Base-by-base conservation (phyloP, 2,797 vertebrate genomes). In the Jordanella pulchra region DNA sequence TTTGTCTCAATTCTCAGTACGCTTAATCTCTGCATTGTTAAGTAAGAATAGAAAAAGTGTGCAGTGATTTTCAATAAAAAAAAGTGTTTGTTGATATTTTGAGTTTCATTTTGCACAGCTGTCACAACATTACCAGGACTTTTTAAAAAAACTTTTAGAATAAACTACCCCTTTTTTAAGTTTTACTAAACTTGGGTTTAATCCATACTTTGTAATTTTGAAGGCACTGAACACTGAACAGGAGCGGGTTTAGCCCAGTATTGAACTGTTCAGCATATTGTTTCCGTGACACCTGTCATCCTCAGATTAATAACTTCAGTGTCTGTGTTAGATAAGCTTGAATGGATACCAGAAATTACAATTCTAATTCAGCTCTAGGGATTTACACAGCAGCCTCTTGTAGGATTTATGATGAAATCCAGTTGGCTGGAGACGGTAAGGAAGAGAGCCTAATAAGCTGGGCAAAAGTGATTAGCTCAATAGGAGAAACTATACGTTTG, bases 391-490 rank as follows among this genome's bases (percentile, higher is more conserved):
- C 83, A 81, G 85, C 79, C 86, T 80, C 80, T 83, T 75, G 17
- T 65, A 80, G 84, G 90, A 94, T 94, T 94, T 94, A 94, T 85
- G 87, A 84, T 54, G 21, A 30, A 81, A 83, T 81, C 66, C 82
- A 82, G 84, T 72, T 65, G 68, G 71, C 67, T 50, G 45, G 75
- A 65, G 71, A 74, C 58, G 66, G 74, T 73, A 75, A 75, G 79
- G 54, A 76, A 82, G 78, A 76, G 81, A 84, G 87, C 83, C 83
- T 89, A 92, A 94, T 93, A 93, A 92, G 89, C 69, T 84, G 56
- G 69, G 86, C 76, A 78, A 90, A 93, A 92, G 92, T 92, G 91
- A 94, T 94, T 92, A 93, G 87, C 89, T 94, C 89, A 92, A 91
- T 93, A 82, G 87, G 86, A 92, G 87, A 89, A 93, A 93, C 91